Evolutionary conservation across 2,113 vertebrate genomes (phyloP), one percentile per base, ranked within the genome.

Genomic region (Ophiodon elongatus): DNA sequence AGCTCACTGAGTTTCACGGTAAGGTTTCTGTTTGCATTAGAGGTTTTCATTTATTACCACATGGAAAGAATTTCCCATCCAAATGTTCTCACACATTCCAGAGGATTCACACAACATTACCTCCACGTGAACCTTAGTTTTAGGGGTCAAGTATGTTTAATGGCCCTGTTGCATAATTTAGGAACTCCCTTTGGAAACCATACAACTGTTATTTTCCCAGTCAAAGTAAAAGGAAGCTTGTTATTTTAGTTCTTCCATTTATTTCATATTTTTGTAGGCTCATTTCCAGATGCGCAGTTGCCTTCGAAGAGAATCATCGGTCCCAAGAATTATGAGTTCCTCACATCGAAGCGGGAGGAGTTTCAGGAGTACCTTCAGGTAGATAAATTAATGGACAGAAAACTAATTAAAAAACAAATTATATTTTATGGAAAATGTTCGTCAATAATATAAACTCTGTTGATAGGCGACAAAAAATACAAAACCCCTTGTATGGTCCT

Each of bases 351-450:
- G 88, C 96, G 97, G 87, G 97, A 98, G 83, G 98, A 98, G 68
- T 99, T 99, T 93, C 95, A 99, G 92, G 98, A 98, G 83, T 99
- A 99, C 62, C 93, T 99, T 56, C 98, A 99, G 97, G 98, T 99
- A 95, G 13, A 39, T 67, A 66, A 27, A 45, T 47, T 2, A 74
- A 31, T 54, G 15, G n/a, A 41, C n/a, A 5, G 39, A 37, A 71
- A 37, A 62, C 50, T 1, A 21, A 14, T 50, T 68, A 41, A 62
- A 70, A 29, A 59, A 0, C 1, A 0, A 5, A 9, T 31, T 4
- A 25, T 54, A 31, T 27, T 41, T n/a, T 33, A 21, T 45, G 21
- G 60, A 31, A 67, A 50, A 50, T 41, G 17, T 1, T 25, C 1
- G 1, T 4, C 6, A 35, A 31, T 31, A 13, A 80, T 41, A 37